Percentiles rank a stretch among this genome's conserved stretches.
phyloP scores from a whole-genome alignment of 1,140 invertebrate species.

The Heliconius nattereri region DNA sequence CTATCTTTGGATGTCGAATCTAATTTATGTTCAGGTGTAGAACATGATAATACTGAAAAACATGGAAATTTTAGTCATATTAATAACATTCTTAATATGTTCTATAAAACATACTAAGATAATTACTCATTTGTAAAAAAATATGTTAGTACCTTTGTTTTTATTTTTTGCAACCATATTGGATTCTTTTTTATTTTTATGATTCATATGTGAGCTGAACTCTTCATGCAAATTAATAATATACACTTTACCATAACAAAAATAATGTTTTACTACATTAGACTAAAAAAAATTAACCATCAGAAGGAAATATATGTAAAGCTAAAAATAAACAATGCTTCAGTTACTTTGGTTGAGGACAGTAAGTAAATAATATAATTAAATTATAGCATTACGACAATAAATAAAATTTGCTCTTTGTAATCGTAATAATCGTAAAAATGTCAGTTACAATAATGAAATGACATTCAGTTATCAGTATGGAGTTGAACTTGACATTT shows the following conservation, averaged over 20 bases:
- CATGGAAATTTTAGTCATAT: conserved; percentile 2
- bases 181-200: conserved; percentile 39
- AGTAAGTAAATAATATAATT: neutral
- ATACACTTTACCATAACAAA: neutral
- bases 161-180: conserved; percentile 66
- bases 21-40: conserved; percentile 65
- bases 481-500: neutral
- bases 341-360: neutral
- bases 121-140: conserved; percentile 7
- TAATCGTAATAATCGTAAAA: neutral
- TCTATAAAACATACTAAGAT: neutral
- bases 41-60: conserved; percentile 72
- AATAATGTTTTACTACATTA: conserved; percentile 6
- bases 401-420: neutral
- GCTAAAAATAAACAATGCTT: neutral
- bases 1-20: conserved; percentile 74
- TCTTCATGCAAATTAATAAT: conserved; percentile 17
- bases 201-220: neutral
- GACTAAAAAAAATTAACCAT: neutral
- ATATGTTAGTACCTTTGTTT: conserved; percentile 56
- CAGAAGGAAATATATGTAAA: neutral
- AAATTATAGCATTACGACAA: neutral
- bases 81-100: too few relatives aligned
- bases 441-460: neutral
- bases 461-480: neutral